Conservation (phyloP, 1,140 invertebrate species). For the Brachionus sp. region DNA sequence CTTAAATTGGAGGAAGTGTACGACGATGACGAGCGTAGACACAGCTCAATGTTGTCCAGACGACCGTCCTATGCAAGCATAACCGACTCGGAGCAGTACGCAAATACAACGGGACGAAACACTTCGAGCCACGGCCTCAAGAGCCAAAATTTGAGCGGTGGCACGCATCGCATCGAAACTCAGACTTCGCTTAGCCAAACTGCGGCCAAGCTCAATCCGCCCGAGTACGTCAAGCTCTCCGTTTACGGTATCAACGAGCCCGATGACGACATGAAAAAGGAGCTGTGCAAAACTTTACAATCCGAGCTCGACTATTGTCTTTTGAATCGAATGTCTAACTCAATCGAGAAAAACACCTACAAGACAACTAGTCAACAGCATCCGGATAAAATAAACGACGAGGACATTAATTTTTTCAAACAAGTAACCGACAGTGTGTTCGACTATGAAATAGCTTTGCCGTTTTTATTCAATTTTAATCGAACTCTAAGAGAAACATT, state of each 20-base stretch:
- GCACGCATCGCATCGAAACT: background rate
- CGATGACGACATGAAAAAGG: conserved; percentile 41
- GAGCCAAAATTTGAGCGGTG: background rate
- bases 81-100: background rate
- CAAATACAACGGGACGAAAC: background rate
- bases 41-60: background rate
- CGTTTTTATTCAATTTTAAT: conserved; percentile 45
- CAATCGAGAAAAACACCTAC: conserved; percentile 38
- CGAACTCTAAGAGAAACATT: conserved; percentile 37
- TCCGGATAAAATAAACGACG: conserved; percentile 37
- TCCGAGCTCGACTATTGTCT: conserved; percentile 43
- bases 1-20: conserved; percentile 2
- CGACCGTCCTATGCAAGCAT: conserved; percentile 17
- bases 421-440: background rate
- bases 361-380: conserved; percentile 33
- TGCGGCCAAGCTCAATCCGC: background rate
- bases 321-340: conserved; percentile 1
- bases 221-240: background rate
- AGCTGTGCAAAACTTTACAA: conserved; percentile 33
- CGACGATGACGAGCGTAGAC: conserved; percentile 14
- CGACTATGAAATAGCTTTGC: conserved; percentile 17
- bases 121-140: background rate
- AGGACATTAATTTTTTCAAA: conserved; percentile 35
- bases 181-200: background rate
- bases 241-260: conserved; percentile 31